Evolutionary conservation across 2,113 vertebrate species (phyloP), one percentile per base, ranked within the genome.

Genomic region (Eulemur macaco): DNA sequence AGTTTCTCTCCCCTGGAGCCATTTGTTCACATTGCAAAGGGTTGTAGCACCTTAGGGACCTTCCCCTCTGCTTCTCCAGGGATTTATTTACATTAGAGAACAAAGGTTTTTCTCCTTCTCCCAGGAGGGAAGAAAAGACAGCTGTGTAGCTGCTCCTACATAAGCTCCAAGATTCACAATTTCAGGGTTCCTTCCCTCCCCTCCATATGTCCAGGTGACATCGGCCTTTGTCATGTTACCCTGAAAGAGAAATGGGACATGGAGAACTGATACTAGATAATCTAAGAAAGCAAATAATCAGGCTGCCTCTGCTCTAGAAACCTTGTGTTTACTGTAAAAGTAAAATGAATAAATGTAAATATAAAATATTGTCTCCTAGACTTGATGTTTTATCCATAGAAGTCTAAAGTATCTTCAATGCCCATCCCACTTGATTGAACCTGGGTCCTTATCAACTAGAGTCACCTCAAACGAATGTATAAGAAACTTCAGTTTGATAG

Each of bases 281-380:
- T 45, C 52, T 39, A 0, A 15, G 47, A 27, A 42, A 47, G 52
- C 34, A 37, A 31, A 27, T 63, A 31, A 60, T 14, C 17, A 3
- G 20, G 18, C 37, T 25, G 3, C 21, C 27, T 77, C 73, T 69
- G 27, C 37, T 60, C 42, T 42, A 52, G 45, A 91, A 89, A 82
- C 21, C 1, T 8, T 82, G 2, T 52, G 20, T 66, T 42, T 56
- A 27, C 8, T 27, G 0, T 25, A 95, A 93, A 21, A 18, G 68
- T 77, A 54, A 95, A 68, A 56, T 50, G 86, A 92, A 31, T 71
- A 69, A 54, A 54, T 14, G 37, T 3, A 39, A 91, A 82, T 64
- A 90, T 4, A 80, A 64, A 91, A 29, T 31, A 17, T 54, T 21
- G 50, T 42, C 54, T 84, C n/a, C 27, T 81, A n/a, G 66, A 27